A percentile compares a stretch with the other conserved stretches of the same genome.
Evolutionary conservation across 2,888 invertebrate species (phyloP).

Genomic region (Drosophila colorata): DNA sequence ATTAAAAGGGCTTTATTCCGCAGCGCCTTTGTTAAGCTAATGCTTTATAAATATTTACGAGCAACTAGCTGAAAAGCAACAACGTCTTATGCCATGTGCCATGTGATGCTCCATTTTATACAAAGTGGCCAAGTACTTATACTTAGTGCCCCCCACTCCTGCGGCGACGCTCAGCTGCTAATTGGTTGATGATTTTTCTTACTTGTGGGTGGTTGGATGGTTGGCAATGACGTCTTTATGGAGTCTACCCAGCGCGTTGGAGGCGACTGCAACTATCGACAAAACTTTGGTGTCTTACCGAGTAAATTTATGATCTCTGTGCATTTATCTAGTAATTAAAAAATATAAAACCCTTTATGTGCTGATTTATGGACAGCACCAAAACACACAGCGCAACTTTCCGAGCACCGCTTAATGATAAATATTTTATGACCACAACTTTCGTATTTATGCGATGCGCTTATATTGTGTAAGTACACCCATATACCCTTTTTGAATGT

Average conservation of each 20-base stretch:
- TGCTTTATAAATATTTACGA: slow-evolving; percentile 63
- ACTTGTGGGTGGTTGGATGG: slow-evolving; percentile 7
- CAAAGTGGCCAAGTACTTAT: slow-evolving; percentile 32
- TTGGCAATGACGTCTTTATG: slow-evolving; percentile 48
- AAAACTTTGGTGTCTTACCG: slow-evolving; percentile 44
- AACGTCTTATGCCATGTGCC: slow-evolving; percentile 21
- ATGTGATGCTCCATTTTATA: slow-evolving; percentile 30
- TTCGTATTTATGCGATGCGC: slow-evolving; percentile 4
- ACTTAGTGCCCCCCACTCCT: not conserved
- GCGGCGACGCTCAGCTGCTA: slow-evolving; percentile 10
- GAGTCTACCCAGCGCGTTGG: not conserved
- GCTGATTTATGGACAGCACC: slow-evolving; percentile 61
- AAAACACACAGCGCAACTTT: not conserved
- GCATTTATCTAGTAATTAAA: slow-evolving; percentile 74
- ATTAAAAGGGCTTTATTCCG: slow-evolving; percentile 12
- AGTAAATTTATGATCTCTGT: slow-evolving; percentile 60
- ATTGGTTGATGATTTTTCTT: slow-evolving; percentile 52
- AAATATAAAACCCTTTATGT: slow-evolving; percentile 58
- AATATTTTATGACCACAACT: slow-evolving; percentile 41
- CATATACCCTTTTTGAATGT: slow-evolving; percentile 27
- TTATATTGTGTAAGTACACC: slow-evolving; percentile 3
- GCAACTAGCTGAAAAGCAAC: slow-evolving; percentile 5
- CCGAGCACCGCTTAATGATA: slow-evolving; percentile 29
- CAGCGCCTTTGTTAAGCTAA: slow-evolving; percentile 25
- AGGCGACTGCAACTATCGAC: slow-evolving; percentile 37